Percentiles rank a stretch among this genome's conserved stretches.
These are phyloP conservation scores for Drosophila prosaltans DNA, from an alignment of 1,140 invertebrate species.

Conservation along the genomic window DNA sequence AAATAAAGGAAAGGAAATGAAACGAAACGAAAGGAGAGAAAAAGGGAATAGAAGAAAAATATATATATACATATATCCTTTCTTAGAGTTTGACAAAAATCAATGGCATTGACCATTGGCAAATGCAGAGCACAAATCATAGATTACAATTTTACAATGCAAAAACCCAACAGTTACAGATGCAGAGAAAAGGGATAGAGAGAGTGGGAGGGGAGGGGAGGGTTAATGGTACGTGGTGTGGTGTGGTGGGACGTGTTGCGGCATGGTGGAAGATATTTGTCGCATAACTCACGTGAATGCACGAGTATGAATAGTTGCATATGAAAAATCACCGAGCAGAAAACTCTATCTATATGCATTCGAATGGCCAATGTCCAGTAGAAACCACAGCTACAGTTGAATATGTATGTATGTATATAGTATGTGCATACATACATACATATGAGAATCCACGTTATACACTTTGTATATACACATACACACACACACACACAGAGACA, in stretches of 20 bases:
- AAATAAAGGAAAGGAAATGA: not conserved
- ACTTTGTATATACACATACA: not conserved
- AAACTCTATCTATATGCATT: constrained; percentile 55
- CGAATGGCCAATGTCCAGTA: constrained; percentile 43
- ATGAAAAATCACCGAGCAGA: constrained; percentile 63
- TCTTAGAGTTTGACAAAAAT: constrained; percentile 8
- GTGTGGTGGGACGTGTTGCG: not conserved
- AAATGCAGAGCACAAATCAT: constrained; percentile 14
- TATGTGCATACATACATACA: not conserved
- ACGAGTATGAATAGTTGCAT: constrained; percentile 62
- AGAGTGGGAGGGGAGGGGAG: too few species aligned
- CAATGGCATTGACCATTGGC: constrained; percentile 7
- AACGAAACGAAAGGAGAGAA: not conserved
- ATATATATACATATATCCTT: not conserved
- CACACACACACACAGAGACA: not conserved
- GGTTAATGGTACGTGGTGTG: not conserved
- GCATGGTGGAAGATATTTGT: constrained; percentile 6
- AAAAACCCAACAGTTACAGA: not conserved
- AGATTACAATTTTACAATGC: constrained; percentile 11
- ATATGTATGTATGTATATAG: not conserved
- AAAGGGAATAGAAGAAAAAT: not conserved
- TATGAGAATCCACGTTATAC: too few species aligned
- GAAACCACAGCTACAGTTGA: constrained; percentile 8
- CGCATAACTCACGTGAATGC: constrained; percentile 58
- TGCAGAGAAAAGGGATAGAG: too few species aligned